Percentiles rank a stretch among this genome's conserved stretches.
phyloP scores from a whole-genome alignment of 2,797 vertebrate genomes.

The Pogonophryne albipinna region DNA sequence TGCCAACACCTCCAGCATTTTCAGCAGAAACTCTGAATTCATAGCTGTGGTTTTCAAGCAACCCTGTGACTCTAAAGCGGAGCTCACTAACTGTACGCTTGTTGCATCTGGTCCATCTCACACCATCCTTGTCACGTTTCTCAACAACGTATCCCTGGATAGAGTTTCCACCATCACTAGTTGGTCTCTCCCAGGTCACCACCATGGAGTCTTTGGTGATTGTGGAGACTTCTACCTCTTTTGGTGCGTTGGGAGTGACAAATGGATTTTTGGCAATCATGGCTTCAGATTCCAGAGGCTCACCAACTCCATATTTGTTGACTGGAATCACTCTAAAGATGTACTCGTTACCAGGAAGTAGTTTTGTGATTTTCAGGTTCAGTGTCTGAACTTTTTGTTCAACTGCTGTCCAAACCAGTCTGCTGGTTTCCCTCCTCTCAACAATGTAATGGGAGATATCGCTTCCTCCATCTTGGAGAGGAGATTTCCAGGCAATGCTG shows the following conservation, averaged over 20 bases:
- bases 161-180: slow-evolving; percentile 93
- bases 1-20: slow-evolving; percentile 95
- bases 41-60: slow-evolving; percentile 94
- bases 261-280: slow-evolving; percentile 95
- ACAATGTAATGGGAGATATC: slow-evolving; percentile 95
- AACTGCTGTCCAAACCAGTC: slow-evolving; percentile 96
- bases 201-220: slow-evolving; percentile 98
- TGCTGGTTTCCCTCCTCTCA: slow-evolving; percentile 98
- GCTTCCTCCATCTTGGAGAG: slow-evolving; percentile 95
- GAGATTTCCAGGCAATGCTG: slow-evolving; percentile 93
- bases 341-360: slow-evolving; percentile 98
- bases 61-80: slow-evolving; percentile 94
- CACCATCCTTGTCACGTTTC: slow-evolving; percentile 97
- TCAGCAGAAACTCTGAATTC: slow-evolving; percentile 98
- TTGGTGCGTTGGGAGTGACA: slow-evolving; percentile 91
- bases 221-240: slow-evolving; percentile 92
- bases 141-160: slow-evolving; percentile 95
- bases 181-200: slow-evolving; percentile 96
- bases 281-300: slow-evolving; percentile 95
- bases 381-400: slow-evolving; percentile 94
- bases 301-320: slow-evolving; percentile 97
- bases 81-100: slow-evolving; percentile 94
- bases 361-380: slow-evolving; percentile 95
- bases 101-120: slow-evolving; percentile 97
- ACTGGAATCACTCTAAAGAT: slow-evolving; percentile 98